A percentile compares a stretch with the other conserved stretches of the same genome.
Evolutionary conservation across 1,140 invertebrate genomes (phyloP).

Genomic region (Trichomalopsis sarcophagae): DNA sequence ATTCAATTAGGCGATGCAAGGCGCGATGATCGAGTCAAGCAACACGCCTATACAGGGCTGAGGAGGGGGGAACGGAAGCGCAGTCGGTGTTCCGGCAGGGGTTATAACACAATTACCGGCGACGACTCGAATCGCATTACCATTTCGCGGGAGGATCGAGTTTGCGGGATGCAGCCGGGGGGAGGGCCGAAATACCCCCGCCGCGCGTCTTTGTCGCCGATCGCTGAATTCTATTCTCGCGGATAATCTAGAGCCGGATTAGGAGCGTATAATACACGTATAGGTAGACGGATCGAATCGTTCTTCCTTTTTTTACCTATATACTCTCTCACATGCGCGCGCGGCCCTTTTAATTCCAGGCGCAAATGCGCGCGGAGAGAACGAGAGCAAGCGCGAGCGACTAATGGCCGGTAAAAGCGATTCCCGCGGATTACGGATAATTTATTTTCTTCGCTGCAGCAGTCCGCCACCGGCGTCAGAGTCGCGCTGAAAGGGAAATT

Average conservation of each 20-base stretch:
- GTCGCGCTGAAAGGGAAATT: neutral
- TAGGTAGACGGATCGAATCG: neutral
- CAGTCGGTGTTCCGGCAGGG: neutral
- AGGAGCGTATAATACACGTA: neutral
- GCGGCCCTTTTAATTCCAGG: neutral
- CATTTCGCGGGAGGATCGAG: neutral
- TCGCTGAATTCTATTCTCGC: constrained; percentile 21
- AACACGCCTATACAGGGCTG: neutral
- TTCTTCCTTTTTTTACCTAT: neutral
- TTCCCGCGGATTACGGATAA: constrained; percentile 5
- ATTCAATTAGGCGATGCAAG: neutral
- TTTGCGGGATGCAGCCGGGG: neutral
- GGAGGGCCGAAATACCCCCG: neutral
- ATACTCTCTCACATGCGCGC: too few relatives aligned
- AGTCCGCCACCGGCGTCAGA: too few relatives aligned
- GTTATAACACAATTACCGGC: neutral
- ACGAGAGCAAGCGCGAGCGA: neutral
- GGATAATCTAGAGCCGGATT: constrained; percentile 11
- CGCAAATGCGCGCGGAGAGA: constrained; percentile 3
- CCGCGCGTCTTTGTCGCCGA: neutral
- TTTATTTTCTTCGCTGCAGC: neutral
- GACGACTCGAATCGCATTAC: constrained; percentile 3
- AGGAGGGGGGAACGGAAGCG: neutral
- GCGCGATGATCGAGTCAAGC: neutral
- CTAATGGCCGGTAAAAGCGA: constrained; percentile 5